These are phyloP conservation scores for Amblyornis subalaris DNA, from an alignment of 2,113 vertebrate species.

Conservation along the genomic window DNA sequence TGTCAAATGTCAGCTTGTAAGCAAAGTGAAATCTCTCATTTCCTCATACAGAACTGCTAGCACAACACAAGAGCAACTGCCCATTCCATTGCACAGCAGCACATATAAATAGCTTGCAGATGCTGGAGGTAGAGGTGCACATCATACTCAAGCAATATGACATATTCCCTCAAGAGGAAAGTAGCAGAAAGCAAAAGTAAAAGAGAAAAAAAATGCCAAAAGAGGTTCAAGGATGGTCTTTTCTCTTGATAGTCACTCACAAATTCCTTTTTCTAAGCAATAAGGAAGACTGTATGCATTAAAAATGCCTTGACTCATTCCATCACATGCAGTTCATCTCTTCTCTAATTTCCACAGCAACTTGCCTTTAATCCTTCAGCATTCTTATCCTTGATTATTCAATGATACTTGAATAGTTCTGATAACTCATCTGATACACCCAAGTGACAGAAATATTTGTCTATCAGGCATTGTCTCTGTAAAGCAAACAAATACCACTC, in stretches of 20 bases:
- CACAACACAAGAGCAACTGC: background rate
- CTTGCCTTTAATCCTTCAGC: background rate
- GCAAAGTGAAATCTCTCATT: background rate
- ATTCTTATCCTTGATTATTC: conserved; percentile 28
- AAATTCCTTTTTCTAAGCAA: background rate
- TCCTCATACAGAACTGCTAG: background rate
- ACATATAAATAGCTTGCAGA: background rate
- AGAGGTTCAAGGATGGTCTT: background rate
- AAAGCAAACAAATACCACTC: conserved; percentile 32
- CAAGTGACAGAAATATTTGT: conserved; percentile 24
- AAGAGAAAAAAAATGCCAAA: background rate
- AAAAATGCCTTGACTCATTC: background rate
- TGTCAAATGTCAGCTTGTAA: background rate
- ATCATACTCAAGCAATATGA: background rate
- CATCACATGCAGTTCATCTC: background rate
- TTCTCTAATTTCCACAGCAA: background rate
- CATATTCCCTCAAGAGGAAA: background rate
- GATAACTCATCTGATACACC: conserved; percentile 1
- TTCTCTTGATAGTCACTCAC: background rate
- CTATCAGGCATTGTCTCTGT: background rate
- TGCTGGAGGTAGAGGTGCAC: background rate
- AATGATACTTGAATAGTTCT: background rate
- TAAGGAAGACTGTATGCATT: background rate
- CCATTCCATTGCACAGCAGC: background rate
- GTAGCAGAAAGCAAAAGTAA: background rate